Evolutionary conservation across 2,797 vertebrate genomes (phyloP).

Genomic region (Chaetodon trifasciatus): DNA sequence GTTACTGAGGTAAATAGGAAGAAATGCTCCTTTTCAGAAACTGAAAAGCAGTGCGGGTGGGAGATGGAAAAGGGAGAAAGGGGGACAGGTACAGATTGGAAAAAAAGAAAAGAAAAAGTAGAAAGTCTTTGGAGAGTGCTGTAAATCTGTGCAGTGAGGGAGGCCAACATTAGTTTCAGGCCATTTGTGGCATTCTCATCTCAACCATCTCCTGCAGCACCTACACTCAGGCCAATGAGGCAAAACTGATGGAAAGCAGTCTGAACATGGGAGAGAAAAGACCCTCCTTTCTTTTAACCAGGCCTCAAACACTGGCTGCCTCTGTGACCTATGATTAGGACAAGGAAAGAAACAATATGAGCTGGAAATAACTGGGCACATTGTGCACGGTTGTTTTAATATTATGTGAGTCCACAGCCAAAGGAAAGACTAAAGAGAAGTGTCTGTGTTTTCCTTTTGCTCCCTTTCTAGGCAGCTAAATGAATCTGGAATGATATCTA

Average conservation of each 20-base stretch:
- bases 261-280: constrained; percentile 67
- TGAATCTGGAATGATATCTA: constrained; percentile 32
- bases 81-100: constrained; percentile 31
- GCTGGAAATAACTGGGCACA: constrained; percentile 59
- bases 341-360: constrained; percentile 49
- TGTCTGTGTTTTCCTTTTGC: constrained; percentile 24
- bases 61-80: constrained; percentile 22
- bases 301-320: constrained; percentile 55
- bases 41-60: constrained; percentile 4
- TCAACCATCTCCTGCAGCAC: constrained; percentile 73
- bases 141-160: constrained; percentile 75
- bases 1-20: constrained; percentile 44
- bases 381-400: constrained; percentile 51
- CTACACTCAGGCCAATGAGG: constrained; percentile 75
- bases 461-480: constrained; percentile 31
- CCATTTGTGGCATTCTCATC: constrained; percentile 83
- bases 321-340: constrained; percentile 52
- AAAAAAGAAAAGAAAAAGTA: constrained; percentile 43
- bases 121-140: constrained; percentile 61
- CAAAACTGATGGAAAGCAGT: constrained; percentile 77
- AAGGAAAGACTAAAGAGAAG: constrained; percentile 26
- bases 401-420: constrained; percentile 37
- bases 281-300: constrained; percentile 63
- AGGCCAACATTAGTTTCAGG: constrained; percentile 83
- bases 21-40: constrained; percentile 24